Percentiles rank a stretch among this genome's conserved stretches.
These are phyloP conservation scores for Acanthurus lineatus DNA, from an alignment of 2,797 vertebrate genomes.

Conservation along the genomic window DNA sequence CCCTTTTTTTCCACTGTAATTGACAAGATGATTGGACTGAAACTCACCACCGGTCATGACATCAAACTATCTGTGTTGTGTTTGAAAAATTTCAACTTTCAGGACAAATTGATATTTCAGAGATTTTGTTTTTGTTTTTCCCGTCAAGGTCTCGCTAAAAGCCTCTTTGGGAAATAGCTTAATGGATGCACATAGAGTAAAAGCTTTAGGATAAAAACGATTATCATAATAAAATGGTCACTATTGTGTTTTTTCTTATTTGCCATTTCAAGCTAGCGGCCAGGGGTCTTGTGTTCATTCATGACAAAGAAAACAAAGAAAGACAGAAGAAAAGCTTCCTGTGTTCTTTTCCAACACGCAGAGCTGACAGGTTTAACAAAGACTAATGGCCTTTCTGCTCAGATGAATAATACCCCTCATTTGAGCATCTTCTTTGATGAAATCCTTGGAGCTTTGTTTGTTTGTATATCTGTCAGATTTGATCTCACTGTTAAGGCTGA, in stretches of 20 bases:
- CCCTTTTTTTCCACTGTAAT: no score
- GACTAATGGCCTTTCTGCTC: slow-evolving; percentile 55
- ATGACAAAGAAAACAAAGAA: slow-evolving; percentile 2
- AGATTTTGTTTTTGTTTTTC: background rate
- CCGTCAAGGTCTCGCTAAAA: slow-evolving; percentile 22
- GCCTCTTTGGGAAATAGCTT: slow-evolving; percentile 34
- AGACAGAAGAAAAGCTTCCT: slow-evolving; percentile 23
- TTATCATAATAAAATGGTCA: slow-evolving; percentile 41
- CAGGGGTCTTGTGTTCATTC: background rate
- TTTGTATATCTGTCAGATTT: slow-evolving; percentile 21
- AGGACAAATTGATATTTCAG: background rate
- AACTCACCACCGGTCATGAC: background rate
- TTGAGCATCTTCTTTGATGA: slow-evolving; percentile 42
- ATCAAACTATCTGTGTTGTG: background rate
- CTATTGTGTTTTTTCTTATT: slow-evolving; percentile 11
- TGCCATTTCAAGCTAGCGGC: background rate
- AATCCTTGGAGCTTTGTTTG: slow-evolving; percentile 51
- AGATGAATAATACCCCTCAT: slow-evolving; percentile 46
- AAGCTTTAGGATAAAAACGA: slow-evolving; percentile 8
- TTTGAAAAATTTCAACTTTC: background rate
- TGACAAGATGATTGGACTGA: slow-evolving; percentile 4
- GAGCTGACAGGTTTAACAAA: slow-evolving; percentile 65
- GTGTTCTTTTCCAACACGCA: slow-evolving; percentile 11
- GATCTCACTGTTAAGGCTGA: slow-evolving; percentile 30
- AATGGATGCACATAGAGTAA: slow-evolving; percentile 31